A percentile compares a stretch with the other conserved stretches of the same genome.
Conservation (phyloP, 2,797 vertebrate genomes). For the Adrianichthys oophorus region DNA sequence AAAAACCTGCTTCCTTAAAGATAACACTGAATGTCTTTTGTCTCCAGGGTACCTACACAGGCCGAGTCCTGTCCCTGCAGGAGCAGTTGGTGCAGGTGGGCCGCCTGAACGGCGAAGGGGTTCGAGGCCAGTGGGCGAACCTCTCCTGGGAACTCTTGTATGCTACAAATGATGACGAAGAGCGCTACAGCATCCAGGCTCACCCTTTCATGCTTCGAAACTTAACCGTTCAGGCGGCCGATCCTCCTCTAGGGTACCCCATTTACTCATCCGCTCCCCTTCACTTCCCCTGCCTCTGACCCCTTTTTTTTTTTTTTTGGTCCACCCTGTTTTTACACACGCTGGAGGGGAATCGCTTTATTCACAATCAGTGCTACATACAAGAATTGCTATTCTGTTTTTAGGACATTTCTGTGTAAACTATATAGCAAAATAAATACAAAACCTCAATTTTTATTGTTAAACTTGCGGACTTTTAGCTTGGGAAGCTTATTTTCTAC, state of each 20-base stretch:
- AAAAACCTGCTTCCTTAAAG: neutral
- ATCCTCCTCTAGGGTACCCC: slow-evolving; percentile 94
- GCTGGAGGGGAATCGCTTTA: neutral
- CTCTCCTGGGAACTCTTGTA: slow-evolving; percentile 98
- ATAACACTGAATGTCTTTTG: slow-evolving; percentile 8
- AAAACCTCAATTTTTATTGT: slow-evolving; percentile 25
- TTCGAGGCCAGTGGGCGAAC: slow-evolving; percentile 97
- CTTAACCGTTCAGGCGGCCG: slow-evolving; percentile 92
- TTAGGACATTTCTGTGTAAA: slow-evolving; percentile 6
- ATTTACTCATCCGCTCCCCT: slow-evolving; percentile 91
- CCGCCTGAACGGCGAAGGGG: slow-evolving; percentile 88
- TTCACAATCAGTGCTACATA: slow-evolving; percentile 11
- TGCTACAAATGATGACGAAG: slow-evolving; percentile 95
- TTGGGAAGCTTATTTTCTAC: slow-evolving; percentile 10
- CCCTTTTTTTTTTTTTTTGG: neutral
- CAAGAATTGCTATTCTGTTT: slow-evolving; percentile 4
- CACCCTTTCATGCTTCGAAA: slow-evolving; percentile 93
- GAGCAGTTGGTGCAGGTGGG: slow-evolving; percentile 90
- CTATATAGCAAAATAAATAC: slow-evolving; percentile 11
- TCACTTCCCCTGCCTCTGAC: slow-evolving; percentile 86
- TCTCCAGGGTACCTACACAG: slow-evolving; percentile 90
- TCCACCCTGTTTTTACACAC: slow-evolving; percentile 3
- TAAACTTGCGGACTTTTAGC: slow-evolving; percentile 12
- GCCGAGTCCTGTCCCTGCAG: slow-evolving; percentile 90
- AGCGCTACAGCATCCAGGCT: slow-evolving; percentile 97